Conservation (phyloP, 2,797 vertebrate species). For the Hydrocynus forskahlii region DNA sequence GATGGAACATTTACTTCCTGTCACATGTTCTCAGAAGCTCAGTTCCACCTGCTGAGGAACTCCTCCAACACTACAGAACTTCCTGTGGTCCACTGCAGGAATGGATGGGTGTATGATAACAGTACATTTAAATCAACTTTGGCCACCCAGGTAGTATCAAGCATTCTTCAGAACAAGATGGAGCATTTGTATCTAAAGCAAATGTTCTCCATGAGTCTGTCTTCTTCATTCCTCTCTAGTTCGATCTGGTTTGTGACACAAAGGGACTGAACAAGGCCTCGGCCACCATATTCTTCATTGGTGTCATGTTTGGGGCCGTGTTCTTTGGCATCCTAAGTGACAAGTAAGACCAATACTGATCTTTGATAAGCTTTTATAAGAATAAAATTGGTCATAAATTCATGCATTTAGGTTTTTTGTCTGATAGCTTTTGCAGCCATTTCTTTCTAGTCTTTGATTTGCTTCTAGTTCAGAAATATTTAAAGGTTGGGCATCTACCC, state of each 20-base stretch:
- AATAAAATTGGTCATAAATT: too few relatives aligned
- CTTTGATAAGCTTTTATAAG: not conserved
- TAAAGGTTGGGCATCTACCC: too few relatives aligned
- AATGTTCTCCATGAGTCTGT: not conserved
- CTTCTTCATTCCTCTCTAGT: slow-evolving; percentile 61
- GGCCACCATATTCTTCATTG: slow-evolving; percentile 72
- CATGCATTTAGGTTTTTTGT: too few relatives aligned
- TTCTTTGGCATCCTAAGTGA: slow-evolving; percentile 72
- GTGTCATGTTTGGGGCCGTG: slow-evolving; percentile 71
- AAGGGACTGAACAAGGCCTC: slow-evolving; percentile 68
- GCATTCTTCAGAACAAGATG: not conserved
- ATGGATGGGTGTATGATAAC: slow-evolving; percentile 85
- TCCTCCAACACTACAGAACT: slow-evolving; percentile 42
- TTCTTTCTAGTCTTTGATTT: too few relatives aligned
- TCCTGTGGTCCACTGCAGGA: slow-evolving; percentile 70
- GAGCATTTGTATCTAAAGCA: not conserved
- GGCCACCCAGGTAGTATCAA: slow-evolving; percentile 82
- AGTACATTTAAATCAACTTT: slow-evolving; percentile 84
- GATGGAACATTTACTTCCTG: slow-evolving; percentile 80
- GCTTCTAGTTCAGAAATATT: too few relatives aligned
- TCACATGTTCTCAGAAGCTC: slow-evolving; percentile 77
- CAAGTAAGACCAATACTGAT: slow-evolving; percentile 57
- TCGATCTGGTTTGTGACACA: slow-evolving; percentile 75
- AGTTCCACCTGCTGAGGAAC: slow-evolving; percentile 68
- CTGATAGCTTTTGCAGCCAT: too few relatives aligned